Percentiles rank a stretch among this genome's conserved stretches.
These are phyloP conservation scores for Drosophila colorata DNA, from an alignment of 2,888 invertebrate species.

Conservation along the genomic window DNA sequence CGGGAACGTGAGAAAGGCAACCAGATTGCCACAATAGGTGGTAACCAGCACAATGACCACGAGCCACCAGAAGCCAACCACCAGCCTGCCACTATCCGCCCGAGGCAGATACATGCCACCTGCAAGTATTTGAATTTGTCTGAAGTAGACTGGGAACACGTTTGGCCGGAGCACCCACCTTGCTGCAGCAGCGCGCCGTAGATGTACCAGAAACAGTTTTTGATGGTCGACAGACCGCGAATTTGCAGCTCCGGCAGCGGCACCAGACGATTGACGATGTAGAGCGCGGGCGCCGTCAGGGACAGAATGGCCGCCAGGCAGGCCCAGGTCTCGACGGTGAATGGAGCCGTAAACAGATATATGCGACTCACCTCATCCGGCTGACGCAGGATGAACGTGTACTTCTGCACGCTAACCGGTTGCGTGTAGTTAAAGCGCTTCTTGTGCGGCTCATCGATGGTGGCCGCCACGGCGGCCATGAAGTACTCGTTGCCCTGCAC, in stretches of 20 bases:
- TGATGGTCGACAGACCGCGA: constrained; percentile 85
- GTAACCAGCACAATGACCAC: constrained; percentile 95
- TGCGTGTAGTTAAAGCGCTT: constrained; percentile 90
- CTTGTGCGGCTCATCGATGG: constrained; percentile 82
- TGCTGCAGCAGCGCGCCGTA: constrained; percentile 96
- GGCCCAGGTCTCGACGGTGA: constrained; percentile 92
- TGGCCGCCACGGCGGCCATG: constrained; percentile 83
- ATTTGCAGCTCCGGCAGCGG: constrained; percentile 85
- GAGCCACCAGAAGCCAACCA: constrained; percentile 96
- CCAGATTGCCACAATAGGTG: constrained; percentile 96
- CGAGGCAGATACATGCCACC: constrained; percentile 95
- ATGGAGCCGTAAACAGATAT: constrained; percentile 93
- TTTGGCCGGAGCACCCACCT: constrained; percentile 86
- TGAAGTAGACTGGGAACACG: not conserved
- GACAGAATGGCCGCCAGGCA: constrained; percentile 91
- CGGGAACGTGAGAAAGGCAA: constrained; percentile 96
- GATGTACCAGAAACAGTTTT: constrained; percentile 88
- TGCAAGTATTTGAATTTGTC: constrained; percentile 75
- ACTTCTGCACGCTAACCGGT: constrained; percentile 91
- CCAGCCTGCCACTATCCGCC: constrained; percentile 93
- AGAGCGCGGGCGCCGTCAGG: constrained; percentile 92
- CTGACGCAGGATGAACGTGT: constrained; percentile 91
- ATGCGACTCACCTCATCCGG: constrained; percentile 93
- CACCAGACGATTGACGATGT: constrained; percentile 90
- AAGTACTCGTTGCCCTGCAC: constrained; percentile 81